phyloP scores from a whole-genome alignment of 2,888 invertebrate genomes.

The Ashinkailepas kermadecensis region DNA sequence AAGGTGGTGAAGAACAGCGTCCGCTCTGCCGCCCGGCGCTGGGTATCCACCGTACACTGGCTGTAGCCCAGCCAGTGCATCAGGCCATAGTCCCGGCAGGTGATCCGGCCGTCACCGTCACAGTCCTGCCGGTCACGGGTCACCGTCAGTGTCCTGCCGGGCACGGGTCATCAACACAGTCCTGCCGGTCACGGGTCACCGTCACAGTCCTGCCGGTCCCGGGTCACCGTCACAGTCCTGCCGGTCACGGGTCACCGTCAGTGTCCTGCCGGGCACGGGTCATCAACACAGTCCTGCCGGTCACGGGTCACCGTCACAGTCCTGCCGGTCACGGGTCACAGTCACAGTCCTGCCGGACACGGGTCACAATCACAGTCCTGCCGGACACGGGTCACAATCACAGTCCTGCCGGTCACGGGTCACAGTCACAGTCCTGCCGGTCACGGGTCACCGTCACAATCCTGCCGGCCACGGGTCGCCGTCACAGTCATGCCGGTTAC shows the following conservation, averaged over 20 bases:
- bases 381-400: neutral
- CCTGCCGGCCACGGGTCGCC: neutral
- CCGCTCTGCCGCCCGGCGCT: neutral
- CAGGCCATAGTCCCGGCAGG: neutral
- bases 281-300: neutral
- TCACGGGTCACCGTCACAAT: neutral
- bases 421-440: too few species aligned
- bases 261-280: neutral
- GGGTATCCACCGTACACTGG: neutral
- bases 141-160: neutral
- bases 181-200: neutral
- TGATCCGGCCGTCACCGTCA: neutral
- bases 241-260: neutral
- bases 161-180: neutral
- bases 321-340: neutral
- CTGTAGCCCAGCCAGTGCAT: neutral
- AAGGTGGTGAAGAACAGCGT: neutral
- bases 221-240: slow-evolving; percentile 2
- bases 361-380: neutral
- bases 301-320: too few species aligned
- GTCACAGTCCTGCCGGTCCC: too few species aligned
- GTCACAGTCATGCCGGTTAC: neutral
- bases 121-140: neutral
- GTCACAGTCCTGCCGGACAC: neutral
- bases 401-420: neutral